These are phyloP conservation scores for Bombus pyrosoma DNA, from an alignment of 1,140 invertebrate genomes.

Conservation along the genomic window DNA sequence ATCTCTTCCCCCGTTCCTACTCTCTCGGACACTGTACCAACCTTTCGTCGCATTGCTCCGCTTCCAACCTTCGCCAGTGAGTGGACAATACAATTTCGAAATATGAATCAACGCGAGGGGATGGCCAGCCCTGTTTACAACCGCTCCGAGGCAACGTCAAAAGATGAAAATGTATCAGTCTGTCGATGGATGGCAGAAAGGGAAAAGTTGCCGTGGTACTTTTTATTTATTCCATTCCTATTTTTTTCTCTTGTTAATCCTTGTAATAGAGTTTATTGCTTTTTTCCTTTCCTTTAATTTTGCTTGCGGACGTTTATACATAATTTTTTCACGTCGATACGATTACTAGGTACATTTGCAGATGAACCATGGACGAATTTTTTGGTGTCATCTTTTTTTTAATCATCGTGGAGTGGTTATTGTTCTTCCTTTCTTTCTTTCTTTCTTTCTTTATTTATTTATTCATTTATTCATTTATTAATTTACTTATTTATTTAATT, in stretches of 20 bases:
- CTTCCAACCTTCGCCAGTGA: too few species aligned
- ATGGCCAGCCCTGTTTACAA: conserved; percentile 31
- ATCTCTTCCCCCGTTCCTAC: not conserved
- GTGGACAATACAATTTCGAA: conserved; percentile 50
- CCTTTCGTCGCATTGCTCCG: too few species aligned
- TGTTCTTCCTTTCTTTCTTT: not conserved
- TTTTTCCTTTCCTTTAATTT: not conserved
- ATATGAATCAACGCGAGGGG: conserved; percentile 49
- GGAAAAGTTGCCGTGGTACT: not conserved
- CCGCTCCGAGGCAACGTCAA: not conserved
- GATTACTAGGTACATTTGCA: too few species aligned
- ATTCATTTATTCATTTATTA: too few species aligned
- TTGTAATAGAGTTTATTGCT: not conserved
- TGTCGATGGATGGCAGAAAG: not conserved
- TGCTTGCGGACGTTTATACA: not conserved
- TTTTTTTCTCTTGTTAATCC: not conserved
- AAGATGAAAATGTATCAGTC: not conserved
- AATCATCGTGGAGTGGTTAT: not conserved
- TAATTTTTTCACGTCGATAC: too few species aligned
- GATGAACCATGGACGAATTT: not conserved
- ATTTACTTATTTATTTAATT: too few species aligned
- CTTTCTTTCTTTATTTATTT: not conserved
- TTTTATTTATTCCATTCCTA: not conserved
- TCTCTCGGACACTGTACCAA: conserved; percentile 2
- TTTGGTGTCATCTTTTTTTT: not conserved